Conservation (phyloP, 2,113 vertebrate genomes). For the Callospermophilus lateralis region DNA sequence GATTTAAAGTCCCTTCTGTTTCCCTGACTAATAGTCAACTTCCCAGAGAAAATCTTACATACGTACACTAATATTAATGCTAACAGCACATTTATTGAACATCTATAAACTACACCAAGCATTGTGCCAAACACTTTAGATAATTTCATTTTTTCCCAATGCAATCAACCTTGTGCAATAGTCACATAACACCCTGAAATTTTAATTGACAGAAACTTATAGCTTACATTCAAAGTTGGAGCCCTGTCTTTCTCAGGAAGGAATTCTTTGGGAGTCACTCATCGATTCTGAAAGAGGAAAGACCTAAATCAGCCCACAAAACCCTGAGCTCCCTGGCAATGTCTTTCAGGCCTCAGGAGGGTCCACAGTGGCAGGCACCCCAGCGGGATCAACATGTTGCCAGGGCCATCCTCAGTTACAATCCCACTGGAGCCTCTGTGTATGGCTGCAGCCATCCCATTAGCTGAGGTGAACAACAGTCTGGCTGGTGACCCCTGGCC, state of each 20-base stretch:
- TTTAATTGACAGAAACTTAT: constrained; percentile 3
- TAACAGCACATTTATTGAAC: neutral
- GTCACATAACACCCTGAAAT: neutral
- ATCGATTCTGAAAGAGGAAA: neutral
- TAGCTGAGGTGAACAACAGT: neutral
- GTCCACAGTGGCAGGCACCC: accelerated
- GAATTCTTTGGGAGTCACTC: neutral
- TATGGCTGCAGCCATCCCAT: neutral
- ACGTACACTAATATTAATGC: neutral
- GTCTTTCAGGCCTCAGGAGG: neutral
- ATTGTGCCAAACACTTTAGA: neutral
- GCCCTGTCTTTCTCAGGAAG: neutral
- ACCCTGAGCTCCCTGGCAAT: no score
- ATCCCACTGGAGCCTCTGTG: neutral
- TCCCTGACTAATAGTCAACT: neutral
- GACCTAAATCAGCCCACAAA: neutral
- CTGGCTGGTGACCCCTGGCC: neutral
- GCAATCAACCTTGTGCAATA: neutral
- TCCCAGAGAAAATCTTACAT: constrained; percentile 10
- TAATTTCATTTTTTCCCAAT: neutral
- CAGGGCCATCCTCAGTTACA: neutral
- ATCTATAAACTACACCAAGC: neutral
- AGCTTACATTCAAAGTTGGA: neutral
- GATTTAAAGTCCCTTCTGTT: neutral
- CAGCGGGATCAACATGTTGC: neutral